These are phyloP conservation scores for Ptychochromis oligacanthus DNA, from an alignment of 2,113 vertebrate genomes.

Conservation along the genomic window DNA sequence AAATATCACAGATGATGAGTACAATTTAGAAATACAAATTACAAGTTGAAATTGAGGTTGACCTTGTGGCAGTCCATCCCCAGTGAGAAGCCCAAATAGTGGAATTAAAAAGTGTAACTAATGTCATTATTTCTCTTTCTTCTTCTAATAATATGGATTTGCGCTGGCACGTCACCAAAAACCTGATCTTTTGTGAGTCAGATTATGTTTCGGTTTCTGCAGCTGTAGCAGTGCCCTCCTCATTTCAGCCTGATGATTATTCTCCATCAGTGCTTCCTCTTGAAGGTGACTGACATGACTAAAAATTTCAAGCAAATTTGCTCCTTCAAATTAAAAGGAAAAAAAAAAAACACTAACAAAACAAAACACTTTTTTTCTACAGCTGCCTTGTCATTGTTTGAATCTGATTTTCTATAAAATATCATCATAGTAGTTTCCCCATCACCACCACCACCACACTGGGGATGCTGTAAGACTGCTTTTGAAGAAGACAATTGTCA, in stretches of 20 bases:
- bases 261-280: not conserved
- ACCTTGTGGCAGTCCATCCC: slow-evolving; percentile 47
- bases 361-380: not conserved
- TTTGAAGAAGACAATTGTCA: slow-evolving; percentile 37
- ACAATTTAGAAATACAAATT: slow-evolving; percentile 65
- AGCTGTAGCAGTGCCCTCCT: not conserved
- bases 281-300: not conserved
- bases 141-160: slow-evolving; percentile 32
- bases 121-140: slow-evolving; percentile 47
- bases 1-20: slow-evolving; percentile 43
- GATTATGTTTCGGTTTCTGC: not conserved
- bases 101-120: slow-evolving; percentile 51
- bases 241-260: slow-evolving; percentile 23
- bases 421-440: not conserved
- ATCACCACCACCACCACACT: not conserved
- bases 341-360: not conserved
- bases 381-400: not conserved
- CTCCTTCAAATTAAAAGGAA: slow-evolving; percentile 1
- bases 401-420: not conserved
- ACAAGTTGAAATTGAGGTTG: slow-evolving; percentile 52
- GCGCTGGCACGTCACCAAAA: slow-evolving; percentile 17
- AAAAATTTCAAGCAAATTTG: not conserved
- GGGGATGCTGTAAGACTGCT: slow-evolving; percentile 8
- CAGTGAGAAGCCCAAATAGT: slow-evolving; percentile 45
- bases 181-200: slow-evolving; percentile 12